Evolutionary conservation across 2,113 vertebrate genomes (phyloP).

Genomic region (Rhineura floridana): DNA sequence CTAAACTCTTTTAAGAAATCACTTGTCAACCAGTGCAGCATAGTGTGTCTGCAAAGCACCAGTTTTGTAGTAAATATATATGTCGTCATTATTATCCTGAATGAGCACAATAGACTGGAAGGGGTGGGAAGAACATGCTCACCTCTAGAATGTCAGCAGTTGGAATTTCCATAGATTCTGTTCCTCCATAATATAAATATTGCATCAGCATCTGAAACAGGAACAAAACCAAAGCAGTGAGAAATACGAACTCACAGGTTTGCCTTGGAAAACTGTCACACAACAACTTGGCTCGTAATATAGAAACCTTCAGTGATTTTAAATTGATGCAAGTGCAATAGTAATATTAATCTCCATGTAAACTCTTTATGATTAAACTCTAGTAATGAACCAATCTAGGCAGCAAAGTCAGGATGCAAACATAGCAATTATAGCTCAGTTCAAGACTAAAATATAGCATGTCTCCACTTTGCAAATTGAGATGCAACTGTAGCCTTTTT

Average conservation of each 20-base stretch:
- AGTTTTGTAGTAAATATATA: not conserved
- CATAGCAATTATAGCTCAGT: not conserved
- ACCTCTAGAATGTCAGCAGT: constrained; percentile 90
- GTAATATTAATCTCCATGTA: not conserved
- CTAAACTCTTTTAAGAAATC: not conserved
- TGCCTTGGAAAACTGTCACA: not conserved
- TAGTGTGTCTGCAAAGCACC: not conserved
- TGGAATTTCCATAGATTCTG: constrained; percentile 88
- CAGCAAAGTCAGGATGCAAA: not conserved
- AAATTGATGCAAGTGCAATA: not conserved
- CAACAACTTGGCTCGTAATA: not conserved
- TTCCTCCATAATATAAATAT: constrained; percentile 94
- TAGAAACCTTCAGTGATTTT: not conserved
- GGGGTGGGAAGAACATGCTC: constrained; percentile 54
- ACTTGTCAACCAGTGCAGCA: not conserved
- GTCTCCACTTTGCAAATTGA: not conserved
- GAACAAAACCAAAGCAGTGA: constrained; percentile 28
- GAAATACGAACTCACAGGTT: not conserved
- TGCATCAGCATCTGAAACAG: constrained; percentile 92
- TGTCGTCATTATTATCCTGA: not conserved
- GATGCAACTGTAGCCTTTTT: not conserved
- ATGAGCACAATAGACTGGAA: not conserved
- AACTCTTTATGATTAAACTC: not conserved
- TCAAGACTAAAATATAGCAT: fast-evolving
- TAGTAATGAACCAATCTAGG: not conserved